Percentiles rank a stretch among this genome's conserved stretches.
Evolutionary conservation across 2,113 vertebrate species (phyloP).

Genomic region (Microtus oregoni): DNA sequence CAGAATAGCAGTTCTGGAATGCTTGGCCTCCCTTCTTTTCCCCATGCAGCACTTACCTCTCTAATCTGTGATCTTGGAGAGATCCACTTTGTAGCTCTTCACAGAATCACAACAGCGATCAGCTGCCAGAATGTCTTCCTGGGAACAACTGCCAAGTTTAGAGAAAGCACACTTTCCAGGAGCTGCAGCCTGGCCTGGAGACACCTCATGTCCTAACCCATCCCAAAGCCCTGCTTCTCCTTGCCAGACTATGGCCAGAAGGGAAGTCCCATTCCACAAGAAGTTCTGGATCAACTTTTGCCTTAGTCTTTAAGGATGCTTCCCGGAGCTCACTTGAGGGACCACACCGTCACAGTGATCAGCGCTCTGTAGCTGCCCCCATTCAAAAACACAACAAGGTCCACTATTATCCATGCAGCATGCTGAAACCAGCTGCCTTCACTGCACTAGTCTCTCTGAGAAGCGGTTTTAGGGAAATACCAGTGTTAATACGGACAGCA

Average conservation of each 20-base stretch:
- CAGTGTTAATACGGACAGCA: neutral
- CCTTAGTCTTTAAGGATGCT: neutral
- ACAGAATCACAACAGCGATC: neutral
- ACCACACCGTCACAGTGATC: accelerated
- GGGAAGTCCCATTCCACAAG: neutral
- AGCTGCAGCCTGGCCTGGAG: neutral
- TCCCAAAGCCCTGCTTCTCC: neutral
- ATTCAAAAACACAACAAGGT: neutral
- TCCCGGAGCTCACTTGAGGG: neutral
- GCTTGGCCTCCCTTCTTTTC: neutral
- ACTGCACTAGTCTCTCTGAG: no score
- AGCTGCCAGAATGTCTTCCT: neutral
- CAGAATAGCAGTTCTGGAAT: neutral
- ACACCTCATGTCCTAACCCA: neutral
- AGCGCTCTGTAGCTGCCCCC: neutral
- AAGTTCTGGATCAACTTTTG: neutral
- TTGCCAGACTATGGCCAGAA: neutral
- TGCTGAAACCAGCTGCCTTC: neutral
- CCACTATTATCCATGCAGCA: neutral
- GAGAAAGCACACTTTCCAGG: neutral
- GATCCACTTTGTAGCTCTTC: neutral
- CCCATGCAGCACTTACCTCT: neutral
- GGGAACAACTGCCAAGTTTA: neutral
- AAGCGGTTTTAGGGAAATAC: neutral
- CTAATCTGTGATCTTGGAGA: neutral